Evolutionary conservation across 2,113 vertebrate genomes (phyloP), one percentile per base, ranked within the genome.

Genomic region (Paradoxurus hermaphroditus): DNA sequence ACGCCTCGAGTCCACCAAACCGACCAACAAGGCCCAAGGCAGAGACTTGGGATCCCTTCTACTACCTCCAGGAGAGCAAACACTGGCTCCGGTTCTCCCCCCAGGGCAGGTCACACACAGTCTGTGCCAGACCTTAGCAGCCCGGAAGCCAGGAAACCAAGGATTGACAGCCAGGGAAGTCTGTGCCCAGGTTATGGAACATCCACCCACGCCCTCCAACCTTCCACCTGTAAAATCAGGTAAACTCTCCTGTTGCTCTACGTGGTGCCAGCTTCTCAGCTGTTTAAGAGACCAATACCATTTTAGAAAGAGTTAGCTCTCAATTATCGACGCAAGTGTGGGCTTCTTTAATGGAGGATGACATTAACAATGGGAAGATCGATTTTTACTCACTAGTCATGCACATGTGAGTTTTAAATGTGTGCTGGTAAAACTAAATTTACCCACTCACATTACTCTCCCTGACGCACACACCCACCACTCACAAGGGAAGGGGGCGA

Each of bases 401-500:
- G 9, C 3, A 3, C 14, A 59, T 3, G n/a, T 25, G 39, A 39
- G 41, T 70, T 91, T 78, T 75, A 75, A 67, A 83, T 13, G 19
- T 25, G 19, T 82, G 15, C 2, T 49, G 53, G 15, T 36, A 68
- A 56, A 68, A 95, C 34, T 90, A 68, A 68, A 73, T 18, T 34
- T 49, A 41, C 56, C 82, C 95, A 62, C 16, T 95, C 62, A n/a
- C 25, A 91, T 31, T 34, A n/a, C 23, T 86, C 59, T 34, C 39
- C 34, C 25, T 44, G 49, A 90, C 63, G 70, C 59, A 89, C 13
- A 59, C 4, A 51, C 6, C n/a, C 53, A 41, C 19, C 3, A 63
- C 9, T 85, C 11, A 59, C 4, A 4, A 86, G 56, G 23, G 31
- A 21, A 84, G 16, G 3, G 79, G 44, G 46, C 56, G 31, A 65